Percentiles rank a stretch among this genome's conserved stretches.
Evolutionary conservation across 2,797 vertebrate species (phyloP).

Genomic region (Phyllotis vaccarum): DNA sequence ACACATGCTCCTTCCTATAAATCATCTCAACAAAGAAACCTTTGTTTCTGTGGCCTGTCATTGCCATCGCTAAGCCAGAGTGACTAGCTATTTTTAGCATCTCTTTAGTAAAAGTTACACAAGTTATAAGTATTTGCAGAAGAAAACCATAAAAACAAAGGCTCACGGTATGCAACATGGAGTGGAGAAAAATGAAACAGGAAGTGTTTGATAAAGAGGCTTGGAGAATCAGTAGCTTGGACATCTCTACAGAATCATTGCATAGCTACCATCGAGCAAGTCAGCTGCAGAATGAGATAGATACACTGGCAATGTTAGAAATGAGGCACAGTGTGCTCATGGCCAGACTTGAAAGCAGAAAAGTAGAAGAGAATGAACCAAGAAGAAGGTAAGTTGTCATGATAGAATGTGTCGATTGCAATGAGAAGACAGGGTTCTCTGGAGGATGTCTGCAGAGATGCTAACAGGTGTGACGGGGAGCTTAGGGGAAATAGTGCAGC

Average conservation of each 20-base stretch:
- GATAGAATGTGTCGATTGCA: background rate
- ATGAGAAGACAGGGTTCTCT: background rate
- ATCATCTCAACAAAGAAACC: background rate
- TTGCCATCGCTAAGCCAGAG: background rate
- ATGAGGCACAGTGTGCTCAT: background rate
- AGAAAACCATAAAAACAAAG: conserved; percentile 17
- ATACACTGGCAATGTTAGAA: background rate
- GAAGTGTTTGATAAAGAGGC: background rate
- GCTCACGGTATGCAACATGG: background rate
- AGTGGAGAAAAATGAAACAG: background rate
- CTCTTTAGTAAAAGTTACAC: background rate
- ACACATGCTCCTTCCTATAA: no score
- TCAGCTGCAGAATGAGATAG: background rate
- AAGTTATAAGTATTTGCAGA: background rate
- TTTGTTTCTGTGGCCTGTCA: background rate
- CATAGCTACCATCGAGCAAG: background rate
- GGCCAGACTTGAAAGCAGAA: background rate
- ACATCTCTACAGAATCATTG: background rate
- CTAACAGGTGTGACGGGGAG: background rate
- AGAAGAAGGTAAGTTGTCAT: background rate
- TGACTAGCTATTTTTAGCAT: background rate
- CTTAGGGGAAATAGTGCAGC: background rate
- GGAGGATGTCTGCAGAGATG: background rate
- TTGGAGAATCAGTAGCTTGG: background rate
- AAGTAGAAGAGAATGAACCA: background rate